Percentiles rank a stretch among this genome's conserved stretches.
phyloP scores from a whole-genome alignment of 1,140 invertebrate genomes.

The Pantala flavescens region DNA sequence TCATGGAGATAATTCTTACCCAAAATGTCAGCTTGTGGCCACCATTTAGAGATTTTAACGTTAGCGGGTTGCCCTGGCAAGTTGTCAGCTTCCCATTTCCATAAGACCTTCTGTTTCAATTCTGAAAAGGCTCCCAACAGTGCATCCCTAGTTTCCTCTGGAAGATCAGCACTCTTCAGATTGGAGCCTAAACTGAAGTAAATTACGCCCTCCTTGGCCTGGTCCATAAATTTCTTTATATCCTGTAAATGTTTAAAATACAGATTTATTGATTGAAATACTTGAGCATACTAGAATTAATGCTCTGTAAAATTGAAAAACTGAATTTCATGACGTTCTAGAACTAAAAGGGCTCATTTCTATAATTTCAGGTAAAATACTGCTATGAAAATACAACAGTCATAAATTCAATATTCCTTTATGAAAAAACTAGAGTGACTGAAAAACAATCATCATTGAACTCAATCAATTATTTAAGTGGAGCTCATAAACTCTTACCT shows the following conservation, averaged over 20 bases:
- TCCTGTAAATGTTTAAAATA: slow-evolving; percentile 15
- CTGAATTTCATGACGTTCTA: too few relatives aligned
- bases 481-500: background rate
- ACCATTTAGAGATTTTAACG: slow-evolving; percentile 47
- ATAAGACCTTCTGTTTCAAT: slow-evolving; percentile 43
- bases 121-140: slow-evolving; percentile 43
- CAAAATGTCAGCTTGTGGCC: slow-evolving; percentile 50
- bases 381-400: too few relatives aligned
- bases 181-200: slow-evolving; percentile 54
- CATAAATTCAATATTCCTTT: too few relatives aligned
- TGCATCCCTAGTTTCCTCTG: slow-evolving; percentile 35
- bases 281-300: too few relatives aligned
- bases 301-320: too few relatives aligned
- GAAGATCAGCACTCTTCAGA: slow-evolving; percentile 41
- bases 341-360: too few relatives aligned
- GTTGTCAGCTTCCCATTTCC: slow-evolving; percentile 31
- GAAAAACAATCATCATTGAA: too few relatives aligned
- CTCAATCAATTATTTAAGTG: too few relatives aligned
- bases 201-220: slow-evolving; percentile 40
- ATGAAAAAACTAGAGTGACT: too few relatives aligned
- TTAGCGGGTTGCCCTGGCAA: slow-evolving; percentile 42
- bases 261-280: too few relatives aligned
- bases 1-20: slow-evolving; percentile 35
- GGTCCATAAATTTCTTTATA: slow-evolving; percentile 25
- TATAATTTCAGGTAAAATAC: too few relatives aligned